Conservation (phyloP, 2,888 invertebrate genomes). For the Andrena bucephala region DNA sequence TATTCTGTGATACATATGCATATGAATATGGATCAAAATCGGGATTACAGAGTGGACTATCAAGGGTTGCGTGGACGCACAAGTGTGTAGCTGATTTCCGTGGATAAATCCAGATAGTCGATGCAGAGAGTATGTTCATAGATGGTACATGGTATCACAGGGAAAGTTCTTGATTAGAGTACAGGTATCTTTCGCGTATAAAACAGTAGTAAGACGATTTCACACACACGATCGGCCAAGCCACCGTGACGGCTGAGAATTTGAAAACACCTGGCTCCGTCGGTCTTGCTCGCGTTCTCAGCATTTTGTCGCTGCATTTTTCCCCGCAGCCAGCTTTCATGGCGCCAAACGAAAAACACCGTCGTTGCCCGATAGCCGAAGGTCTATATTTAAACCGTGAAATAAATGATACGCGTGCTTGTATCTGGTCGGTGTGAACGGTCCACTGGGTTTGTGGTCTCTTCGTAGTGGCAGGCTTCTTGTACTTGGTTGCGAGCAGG, state of each 20-base stretch:
- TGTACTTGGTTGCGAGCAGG: not conserved
- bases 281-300: conserved; percentile 14
- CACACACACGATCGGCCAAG: not conserved
- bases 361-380: not conserved
- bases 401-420: conserved; percentile 32
- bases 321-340: conserved; percentile 12
- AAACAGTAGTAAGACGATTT: conserved; percentile 4
- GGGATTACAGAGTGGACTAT: too few species aligned
- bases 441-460: conserved; percentile 30
- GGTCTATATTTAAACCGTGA: conserved; percentile 33
- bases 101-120: too few species aligned
- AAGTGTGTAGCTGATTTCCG: too few species aligned
- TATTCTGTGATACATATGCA: too few species aligned
- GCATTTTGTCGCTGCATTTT: not conserved
- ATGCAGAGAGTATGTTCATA: too few species aligned
- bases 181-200: too few species aligned
- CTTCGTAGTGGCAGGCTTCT: not conserved
- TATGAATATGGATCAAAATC: too few species aligned
- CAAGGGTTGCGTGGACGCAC: too few species aligned
- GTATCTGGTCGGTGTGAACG: conserved; percentile 30
- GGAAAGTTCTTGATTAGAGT: too few species aligned
- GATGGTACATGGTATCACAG: too few species aligned
- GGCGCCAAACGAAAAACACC: conserved; percentile 27
- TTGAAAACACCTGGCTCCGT: not conserved
- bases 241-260: conserved; percentile 5